Conservation (phyloP, 37 sponge, comb jelly and placozoan species). For the Geodia barretti region DNA sequence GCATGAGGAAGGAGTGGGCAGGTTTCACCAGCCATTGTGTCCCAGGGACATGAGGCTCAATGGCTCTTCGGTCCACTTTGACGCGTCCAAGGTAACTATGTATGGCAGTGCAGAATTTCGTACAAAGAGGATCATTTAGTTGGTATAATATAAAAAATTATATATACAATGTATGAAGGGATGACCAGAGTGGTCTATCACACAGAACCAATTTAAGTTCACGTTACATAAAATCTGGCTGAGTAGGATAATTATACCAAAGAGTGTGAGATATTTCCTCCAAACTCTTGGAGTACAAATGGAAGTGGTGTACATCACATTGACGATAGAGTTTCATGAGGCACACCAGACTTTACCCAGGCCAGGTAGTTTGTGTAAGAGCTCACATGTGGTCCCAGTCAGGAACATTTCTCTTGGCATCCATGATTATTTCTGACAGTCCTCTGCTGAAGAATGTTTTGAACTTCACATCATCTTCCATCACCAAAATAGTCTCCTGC, state of each 20-base stretch:
- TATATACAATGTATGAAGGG: background rate
- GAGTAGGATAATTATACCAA: too few species aligned
- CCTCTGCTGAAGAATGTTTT: slow-evolving; percentile 65
- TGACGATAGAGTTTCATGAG: too few species aligned
- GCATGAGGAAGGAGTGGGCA: slow-evolving; percentile 92
- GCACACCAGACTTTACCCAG: too few species aligned
- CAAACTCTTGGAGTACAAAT: too few species aligned
- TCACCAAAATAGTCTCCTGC: slow-evolving; percentile 56
- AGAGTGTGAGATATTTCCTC: too few species aligned
- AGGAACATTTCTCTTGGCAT: background rate
- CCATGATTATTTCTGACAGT: background rate
- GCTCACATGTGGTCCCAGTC: background rate
- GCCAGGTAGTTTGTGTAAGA: too few species aligned
- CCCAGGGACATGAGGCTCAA: slow-evolving; percentile 62
- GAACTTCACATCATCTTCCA: slow-evolving; percentile 95
- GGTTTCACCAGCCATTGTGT: slow-evolving; percentile 57
- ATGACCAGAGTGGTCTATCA: too few species aligned
- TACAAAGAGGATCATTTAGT: background rate
- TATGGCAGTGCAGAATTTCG: too few species aligned
- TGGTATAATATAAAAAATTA: too few species aligned
- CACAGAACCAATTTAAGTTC: too few species aligned
- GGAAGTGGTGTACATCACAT: too few species aligned
- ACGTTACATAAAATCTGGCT: too few species aligned
- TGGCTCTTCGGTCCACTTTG: slow-evolving; percentile 52
- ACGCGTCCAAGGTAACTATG: slow-evolving; percentile 84